phyloP scores from a whole-genome alignment of 2,113 vertebrate genomes.

The Mastomys natalensis region DNA sequence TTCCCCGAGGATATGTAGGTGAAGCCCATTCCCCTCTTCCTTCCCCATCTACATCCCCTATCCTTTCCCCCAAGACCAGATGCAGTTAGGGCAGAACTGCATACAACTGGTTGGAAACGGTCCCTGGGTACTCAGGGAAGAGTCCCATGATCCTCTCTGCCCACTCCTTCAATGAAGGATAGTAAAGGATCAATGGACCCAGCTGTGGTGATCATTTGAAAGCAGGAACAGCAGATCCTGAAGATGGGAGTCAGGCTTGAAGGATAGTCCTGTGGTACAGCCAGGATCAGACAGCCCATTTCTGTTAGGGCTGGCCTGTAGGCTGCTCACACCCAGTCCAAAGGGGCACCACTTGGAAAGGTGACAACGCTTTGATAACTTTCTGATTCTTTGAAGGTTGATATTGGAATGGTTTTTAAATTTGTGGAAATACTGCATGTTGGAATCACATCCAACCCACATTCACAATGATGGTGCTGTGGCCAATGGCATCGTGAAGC shows the following conservation, averaged over 20 bases:
- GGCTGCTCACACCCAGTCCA: not conserved
- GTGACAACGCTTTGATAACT: too few species aligned
- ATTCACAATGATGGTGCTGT: not conserved
- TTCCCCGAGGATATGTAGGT: not conserved
- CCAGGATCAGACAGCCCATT: not conserved
- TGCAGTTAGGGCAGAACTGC: not conserved
- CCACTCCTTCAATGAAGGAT: not conserved
- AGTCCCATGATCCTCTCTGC: not conserved
- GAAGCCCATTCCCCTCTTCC: not conserved
- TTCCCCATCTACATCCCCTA: not conserved
- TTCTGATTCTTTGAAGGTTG: not conserved
- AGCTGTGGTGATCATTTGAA: not conserved
- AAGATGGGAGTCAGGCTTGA: not conserved
- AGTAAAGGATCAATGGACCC: not conserved
- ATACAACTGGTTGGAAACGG: not conserved
- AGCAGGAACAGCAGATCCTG: not conserved
- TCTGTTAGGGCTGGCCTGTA: not conserved
- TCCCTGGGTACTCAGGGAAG: not conserved
- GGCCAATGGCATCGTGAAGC: not conserved
- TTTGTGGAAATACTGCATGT: not conserved
- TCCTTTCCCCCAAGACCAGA: not conserved
- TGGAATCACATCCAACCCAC: not conserved
- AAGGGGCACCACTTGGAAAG: not conserved
- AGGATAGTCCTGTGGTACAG: not conserved
- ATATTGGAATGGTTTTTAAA: not conserved